Evolutionary conservation across 2,797 vertebrate species (phyloP).

Genomic region (Mycteria americana): DNA sequence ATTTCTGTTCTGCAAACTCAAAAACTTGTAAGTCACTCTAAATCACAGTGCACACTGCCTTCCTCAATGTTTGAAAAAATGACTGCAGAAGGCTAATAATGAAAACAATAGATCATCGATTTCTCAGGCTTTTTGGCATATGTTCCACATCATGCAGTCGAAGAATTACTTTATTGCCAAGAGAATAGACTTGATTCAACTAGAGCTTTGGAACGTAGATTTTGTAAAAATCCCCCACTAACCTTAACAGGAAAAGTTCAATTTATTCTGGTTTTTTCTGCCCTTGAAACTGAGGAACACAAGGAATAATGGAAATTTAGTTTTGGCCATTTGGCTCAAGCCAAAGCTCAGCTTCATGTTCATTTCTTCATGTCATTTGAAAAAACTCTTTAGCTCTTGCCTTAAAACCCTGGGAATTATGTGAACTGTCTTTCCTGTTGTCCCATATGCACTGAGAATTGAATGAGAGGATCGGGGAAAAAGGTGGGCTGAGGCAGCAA

Average conservation of each 20-base stretch:
- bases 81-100: neutral
- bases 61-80: neutral
- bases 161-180: neutral
- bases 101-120: neutral
- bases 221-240: neutral
- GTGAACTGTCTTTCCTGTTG: neutral
- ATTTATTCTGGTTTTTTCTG: neutral
- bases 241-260: neutral
- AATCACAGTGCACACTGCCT: neutral
- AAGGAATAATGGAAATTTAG: neutral
- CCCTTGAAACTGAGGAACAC: neutral
- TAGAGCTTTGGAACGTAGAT: neutral
- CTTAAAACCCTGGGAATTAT: neutral
- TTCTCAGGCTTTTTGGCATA: neutral
- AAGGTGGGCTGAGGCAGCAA: neutral
- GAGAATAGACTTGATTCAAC: neutral
- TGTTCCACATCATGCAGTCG: neutral
- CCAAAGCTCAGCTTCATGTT: neutral
- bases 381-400: neutral
- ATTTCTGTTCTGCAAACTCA: neutral
- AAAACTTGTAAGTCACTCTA: neutral
- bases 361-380: neutral
- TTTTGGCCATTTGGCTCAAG: neutral
- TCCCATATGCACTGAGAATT: neutral
- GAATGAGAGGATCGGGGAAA: neutral